phyloP scores from a whole-genome alignment of 2,797 vertebrate genomes.

The Myiotriccus ornatus region DNA sequence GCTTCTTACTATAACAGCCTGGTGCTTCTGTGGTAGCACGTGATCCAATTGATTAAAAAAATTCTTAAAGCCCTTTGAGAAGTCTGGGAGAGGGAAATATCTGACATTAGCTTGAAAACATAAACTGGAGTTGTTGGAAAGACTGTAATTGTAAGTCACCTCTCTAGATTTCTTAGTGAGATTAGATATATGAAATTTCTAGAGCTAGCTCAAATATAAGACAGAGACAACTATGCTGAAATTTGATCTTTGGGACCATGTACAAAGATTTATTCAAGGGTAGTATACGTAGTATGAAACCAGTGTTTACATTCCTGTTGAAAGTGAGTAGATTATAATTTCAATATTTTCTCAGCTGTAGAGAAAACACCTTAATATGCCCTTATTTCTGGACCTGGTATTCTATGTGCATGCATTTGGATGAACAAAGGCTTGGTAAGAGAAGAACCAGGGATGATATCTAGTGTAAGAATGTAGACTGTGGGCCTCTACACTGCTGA shows the following conservation, averaged over 20 bases:
- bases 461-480: not conserved
- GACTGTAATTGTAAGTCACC: not conserved
- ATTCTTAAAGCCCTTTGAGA: not conserved
- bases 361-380: not conserved
- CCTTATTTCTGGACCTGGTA: not conserved
- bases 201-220: not conserved
- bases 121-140: not conserved
- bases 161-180: not conserved
- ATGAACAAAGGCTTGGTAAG: not conserved
- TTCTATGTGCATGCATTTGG: not conserved
- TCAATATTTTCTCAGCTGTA: not conserved
- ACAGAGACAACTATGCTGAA: not conserved
- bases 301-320: not conserved
- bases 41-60: not conserved
- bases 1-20: not conserved
- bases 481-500: not conserved
- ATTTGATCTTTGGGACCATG: not conserved
- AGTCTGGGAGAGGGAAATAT: not conserved
- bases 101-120: not conserved
- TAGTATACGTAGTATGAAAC: not conserved
- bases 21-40: not conserved
- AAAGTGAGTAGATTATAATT: not conserved
- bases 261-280: not conserved
- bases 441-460: not conserved
- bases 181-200: not conserved